A percentile compares a stretch with the other conserved stretches of the same genome.
These are phyloP conservation scores for Epinephelus cyanopodus DNA, from an alignment of 2,113 vertebrate species.

Conservation along the genomic window DNA sequence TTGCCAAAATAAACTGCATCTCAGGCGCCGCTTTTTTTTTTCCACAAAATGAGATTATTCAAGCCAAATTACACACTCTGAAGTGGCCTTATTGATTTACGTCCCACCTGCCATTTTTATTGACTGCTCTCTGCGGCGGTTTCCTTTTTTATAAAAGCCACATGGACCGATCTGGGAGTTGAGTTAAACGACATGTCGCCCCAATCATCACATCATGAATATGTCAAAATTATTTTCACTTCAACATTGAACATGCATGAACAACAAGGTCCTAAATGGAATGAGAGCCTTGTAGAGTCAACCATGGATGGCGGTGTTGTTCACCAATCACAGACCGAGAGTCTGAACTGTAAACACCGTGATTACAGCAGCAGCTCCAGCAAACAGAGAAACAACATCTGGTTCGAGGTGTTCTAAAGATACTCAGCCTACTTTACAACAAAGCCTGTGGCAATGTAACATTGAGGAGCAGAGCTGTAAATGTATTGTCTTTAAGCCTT, in stretches of 20 bases:
- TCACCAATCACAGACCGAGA: neutral
- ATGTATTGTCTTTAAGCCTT: conserved; percentile 12
- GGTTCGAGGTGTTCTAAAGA: conserved; percentile 9
- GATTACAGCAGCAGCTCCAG: neutral
- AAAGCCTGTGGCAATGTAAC: conserved; percentile 16
- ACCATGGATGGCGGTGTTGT: neutral
- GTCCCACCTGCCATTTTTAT: conserved; percentile 71
- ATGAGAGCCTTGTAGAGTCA: neutral
- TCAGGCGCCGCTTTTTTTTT: conserved; percentile 6
- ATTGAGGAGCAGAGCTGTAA: neutral
- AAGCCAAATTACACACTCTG: conserved; percentile 64
- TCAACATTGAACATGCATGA: neutral
- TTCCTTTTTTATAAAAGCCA: conserved; percentile 40
- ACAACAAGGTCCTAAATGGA: neutral
- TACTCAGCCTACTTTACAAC: conserved; percentile 10
- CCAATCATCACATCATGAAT: conserved; percentile 24
- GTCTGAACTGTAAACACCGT: conserved; percentile 5
- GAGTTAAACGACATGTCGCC: conserved; percentile 31
- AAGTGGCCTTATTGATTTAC: conserved; percentile 72
- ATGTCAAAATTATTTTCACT: conserved; percentile 6
- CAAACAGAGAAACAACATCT: conserved; percentile 4
- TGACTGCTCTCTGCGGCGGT: conserved; percentile 33
- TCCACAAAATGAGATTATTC: conserved; percentile 42
- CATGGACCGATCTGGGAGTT: neutral
- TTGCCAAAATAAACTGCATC: conserved; percentile 50